Evolutionary conservation across 2,113 vertebrate genomes (phyloP).

Genomic region (Trematomus loennbergii): DNA sequence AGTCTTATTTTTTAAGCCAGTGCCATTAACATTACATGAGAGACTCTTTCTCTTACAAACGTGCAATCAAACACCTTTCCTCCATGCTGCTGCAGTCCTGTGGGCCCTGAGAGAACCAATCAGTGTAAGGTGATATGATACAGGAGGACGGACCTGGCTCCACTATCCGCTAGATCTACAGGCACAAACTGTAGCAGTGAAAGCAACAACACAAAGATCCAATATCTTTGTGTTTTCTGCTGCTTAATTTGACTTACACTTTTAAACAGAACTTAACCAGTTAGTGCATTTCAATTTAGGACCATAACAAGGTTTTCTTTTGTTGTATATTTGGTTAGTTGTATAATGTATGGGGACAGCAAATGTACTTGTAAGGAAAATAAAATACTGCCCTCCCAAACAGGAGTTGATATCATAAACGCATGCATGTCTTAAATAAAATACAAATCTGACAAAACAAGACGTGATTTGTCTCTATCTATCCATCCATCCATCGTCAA

Average conservation of each 20-base stretch:
- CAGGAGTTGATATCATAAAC: no score
- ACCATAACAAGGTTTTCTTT: no score
- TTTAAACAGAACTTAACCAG: neutral
- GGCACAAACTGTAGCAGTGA: conserved; percentile 26
- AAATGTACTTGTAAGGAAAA: no score
- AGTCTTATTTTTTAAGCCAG: conserved; percentile 8
- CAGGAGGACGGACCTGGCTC: conserved; percentile 22
- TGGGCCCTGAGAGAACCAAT: conserved; percentile 22
- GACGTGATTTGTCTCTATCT: no score
- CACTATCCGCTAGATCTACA: neutral
- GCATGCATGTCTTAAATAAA: no score
- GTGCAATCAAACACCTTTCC: conserved; percentile 74
- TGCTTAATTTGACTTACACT: neutral
- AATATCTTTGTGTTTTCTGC: conserved; percentile 1
- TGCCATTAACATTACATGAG: conserved; percentile 76
- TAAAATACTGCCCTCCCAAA: no score
- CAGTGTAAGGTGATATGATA: conserved; percentile 51
- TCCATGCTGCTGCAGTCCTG: conserved; percentile 49
- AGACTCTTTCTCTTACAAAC: conserved; percentile 48
- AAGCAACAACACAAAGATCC: conserved; percentile 5
- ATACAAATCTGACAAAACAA: no score
- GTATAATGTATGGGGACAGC: no score
- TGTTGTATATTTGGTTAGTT: no score
- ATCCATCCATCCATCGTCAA: no score
- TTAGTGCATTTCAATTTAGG: no score